A percentile compares a stretch with the other conserved stretches of the same genome.
Evolutionary conservation across 2,888 invertebrate genomes (phyloP).

Genomic region (Drosophila neonasuta): DNA sequence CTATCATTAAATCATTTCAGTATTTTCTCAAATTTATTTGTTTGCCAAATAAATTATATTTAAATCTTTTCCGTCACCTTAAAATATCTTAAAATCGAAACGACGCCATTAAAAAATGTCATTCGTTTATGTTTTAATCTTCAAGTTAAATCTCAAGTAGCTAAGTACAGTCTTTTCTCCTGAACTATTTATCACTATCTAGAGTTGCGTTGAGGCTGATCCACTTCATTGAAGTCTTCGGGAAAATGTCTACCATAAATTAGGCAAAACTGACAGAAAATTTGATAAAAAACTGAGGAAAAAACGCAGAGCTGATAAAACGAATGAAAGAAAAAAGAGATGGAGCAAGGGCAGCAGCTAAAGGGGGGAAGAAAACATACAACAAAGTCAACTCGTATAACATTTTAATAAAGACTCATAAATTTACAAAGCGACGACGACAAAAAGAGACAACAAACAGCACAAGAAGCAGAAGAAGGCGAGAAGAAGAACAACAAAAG

Average conservation of each 20-base stretch:
- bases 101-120: neutral
- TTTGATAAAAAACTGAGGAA: constrained; percentile 64
- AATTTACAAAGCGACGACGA: constrained; percentile 58
- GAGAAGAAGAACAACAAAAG: constrained; percentile 51
- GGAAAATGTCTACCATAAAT: constrained; percentile 63
- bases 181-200: constrained; percentile 10
- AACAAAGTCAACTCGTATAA: constrained; percentile 57
- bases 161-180: constrained; percentile 9
- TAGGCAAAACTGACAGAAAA: constrained; percentile 63
- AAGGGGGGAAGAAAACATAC: constrained; percentile 16
- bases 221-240: constrained; percentile 54
- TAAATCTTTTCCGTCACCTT: neutral
- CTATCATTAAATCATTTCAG: neutral
- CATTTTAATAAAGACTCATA: constrained; percentile 78
- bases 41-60: constrained; percentile 1
- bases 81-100: neutral
- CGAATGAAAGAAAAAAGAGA: constrained; percentile 26
- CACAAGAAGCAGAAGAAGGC: constrained; percentile 15
- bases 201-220: constrained; percentile 18
- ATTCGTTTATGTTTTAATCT: constrained; percentile 12
- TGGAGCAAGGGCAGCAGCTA: constrained; percentile 9
- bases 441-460: constrained; percentile 34
- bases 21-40: neutral
- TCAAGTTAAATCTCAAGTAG: constrained; percentile 26
- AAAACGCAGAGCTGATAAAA: constrained; percentile 64